These are phyloP conservation scores for Trichonephila inaurata DNA, from an alignment of 1,140 invertebrate genomes.

Conservation along the genomic window DNA sequence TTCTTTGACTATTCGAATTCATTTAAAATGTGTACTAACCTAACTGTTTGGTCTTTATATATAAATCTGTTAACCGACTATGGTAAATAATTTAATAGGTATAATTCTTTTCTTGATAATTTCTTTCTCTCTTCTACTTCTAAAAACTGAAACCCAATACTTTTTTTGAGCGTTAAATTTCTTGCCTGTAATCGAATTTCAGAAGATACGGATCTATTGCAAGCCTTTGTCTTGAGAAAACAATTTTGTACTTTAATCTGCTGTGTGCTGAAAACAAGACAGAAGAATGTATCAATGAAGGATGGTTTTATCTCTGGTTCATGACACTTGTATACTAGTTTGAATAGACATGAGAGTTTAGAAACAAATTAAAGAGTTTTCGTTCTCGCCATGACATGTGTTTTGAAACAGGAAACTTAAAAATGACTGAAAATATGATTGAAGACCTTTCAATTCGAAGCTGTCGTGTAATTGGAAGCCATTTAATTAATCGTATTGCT, in stretches of 20 bases:
- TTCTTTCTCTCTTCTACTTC: too few species aligned
- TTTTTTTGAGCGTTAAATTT: too few species aligned
- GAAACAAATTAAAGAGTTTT: constrained; percentile 16
- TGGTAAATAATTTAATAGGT: too few species aligned
- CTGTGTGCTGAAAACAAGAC: background rate
- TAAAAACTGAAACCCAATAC: too few species aligned
- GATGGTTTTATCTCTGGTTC: background rate
- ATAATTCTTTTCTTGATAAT: too few species aligned
- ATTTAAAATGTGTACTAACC: too few species aligned
- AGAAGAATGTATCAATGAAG: constrained; percentile 41
- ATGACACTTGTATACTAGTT: constrained; percentile 47
- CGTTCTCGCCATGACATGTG: background rate
- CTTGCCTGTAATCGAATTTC: too few species aligned
- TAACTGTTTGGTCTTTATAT: too few species aligned
- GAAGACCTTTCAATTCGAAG: background rate
- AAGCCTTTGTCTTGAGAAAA: background rate
- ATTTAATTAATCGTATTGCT: background rate
- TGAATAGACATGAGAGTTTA: background rate
- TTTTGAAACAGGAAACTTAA: constrained; percentile 30
- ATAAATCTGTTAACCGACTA: too few species aligned
- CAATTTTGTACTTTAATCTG: background rate
- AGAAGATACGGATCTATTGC: background rate
- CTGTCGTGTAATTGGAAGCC: background rate
- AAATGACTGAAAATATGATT: constrained; percentile 20
- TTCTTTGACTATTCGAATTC: too few species aligned